Conservation (phyloP, 2,113 vertebrate species). For the Corythornis madagascariensis region DNA sequence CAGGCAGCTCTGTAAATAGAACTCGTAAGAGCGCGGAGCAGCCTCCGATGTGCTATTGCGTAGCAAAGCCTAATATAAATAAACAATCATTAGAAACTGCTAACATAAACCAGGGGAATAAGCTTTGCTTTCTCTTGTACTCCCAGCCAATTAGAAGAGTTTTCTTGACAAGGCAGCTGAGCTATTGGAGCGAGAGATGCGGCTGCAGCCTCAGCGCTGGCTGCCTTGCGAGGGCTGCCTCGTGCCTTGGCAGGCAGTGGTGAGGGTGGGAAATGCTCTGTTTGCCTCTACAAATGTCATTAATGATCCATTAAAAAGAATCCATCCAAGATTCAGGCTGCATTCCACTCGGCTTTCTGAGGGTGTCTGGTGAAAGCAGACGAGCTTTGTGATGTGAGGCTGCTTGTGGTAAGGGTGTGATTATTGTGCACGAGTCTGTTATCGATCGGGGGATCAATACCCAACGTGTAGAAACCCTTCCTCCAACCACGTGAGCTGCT, state of each 20-base stretch:
- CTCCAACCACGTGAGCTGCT: background rate
- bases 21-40: background rate
- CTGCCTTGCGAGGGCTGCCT: background rate
- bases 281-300: constrained; percentile 40
- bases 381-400: constrained; percentile 6
- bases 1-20: constrained; percentile 23
- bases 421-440: constrained; percentile 22
- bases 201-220: background rate
- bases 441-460: constrained; percentile 5
- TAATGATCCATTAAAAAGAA: constrained; percentile 30
- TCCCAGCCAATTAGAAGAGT: background rate
- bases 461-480: background rate
- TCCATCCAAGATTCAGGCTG: background rate
- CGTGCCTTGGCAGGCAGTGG: background rate
- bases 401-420: background rate
- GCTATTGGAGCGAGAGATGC: background rate
- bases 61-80: constrained; percentile 41
- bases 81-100: constrained; percentile 54
- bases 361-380: background rate
- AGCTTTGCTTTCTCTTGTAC: constrained; percentile 28
- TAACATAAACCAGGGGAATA: constrained; percentile 40
- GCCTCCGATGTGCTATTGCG: constrained; percentile 36
- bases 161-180: constrained; percentile 5
- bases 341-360: background rate
- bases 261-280: background rate